These are phyloP conservation scores for Amphipyra tragopoginis DNA, from an alignment of 2,888 invertebrate genomes.

Conservation along the genomic window DNA sequence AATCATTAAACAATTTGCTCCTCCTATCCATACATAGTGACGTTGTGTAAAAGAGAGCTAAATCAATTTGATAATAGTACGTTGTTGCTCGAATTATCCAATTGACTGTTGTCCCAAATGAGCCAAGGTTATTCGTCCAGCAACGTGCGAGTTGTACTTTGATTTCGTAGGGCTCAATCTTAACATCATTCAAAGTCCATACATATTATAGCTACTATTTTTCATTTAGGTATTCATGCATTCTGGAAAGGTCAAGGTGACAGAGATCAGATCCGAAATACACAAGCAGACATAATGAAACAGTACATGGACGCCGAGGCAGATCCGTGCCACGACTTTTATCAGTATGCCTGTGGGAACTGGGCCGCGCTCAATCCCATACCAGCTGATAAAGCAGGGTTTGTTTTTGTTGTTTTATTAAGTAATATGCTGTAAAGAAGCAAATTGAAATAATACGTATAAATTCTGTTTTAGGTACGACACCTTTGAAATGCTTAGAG, in stretches of 20 bases:
- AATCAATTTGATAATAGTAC: slow-evolving; percentile 42
- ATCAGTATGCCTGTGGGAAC: slow-evolving; percentile 96
- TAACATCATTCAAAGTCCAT: neutral
- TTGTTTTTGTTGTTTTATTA: slow-evolving; percentile 28
- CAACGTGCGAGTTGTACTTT: slow-evolving; percentile 12
- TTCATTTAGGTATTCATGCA: slow-evolving; percentile 80
- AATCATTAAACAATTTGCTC: slow-evolving; percentile 28
- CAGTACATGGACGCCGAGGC: slow-evolving; percentile 93
- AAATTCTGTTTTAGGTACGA: slow-evolving; percentile 90
- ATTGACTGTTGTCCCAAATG: slow-evolving; percentile 47
- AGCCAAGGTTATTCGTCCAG: slow-evolving; percentile 47
- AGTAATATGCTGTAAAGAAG: neutral
- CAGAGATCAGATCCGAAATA: slow-evolving; percentile 88
- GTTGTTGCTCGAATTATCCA: slow-evolving; percentile 41
- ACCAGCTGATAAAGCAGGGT: slow-evolving; percentile 95
- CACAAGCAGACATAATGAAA: slow-evolving; percentile 93
- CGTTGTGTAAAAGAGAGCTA: slow-evolving; percentile 18
- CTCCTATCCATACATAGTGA: slow-evolving; percentile 12
- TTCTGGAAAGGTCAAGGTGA: slow-evolving; percentile 91
- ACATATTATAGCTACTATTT: slow-evolving; percentile 10
- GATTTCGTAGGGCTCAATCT: slow-evolving; percentile 10
- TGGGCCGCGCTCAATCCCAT: slow-evolving; percentile 96
- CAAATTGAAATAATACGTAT: slow-evolving; percentile 1
- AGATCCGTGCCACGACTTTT: slow-evolving; percentile 95
- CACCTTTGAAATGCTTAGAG: slow-evolving; percentile 96